phyloP scores from a whole-genome alignment of 2,797 vertebrate genomes.

The Parotocinclus haroldoi region DNA sequence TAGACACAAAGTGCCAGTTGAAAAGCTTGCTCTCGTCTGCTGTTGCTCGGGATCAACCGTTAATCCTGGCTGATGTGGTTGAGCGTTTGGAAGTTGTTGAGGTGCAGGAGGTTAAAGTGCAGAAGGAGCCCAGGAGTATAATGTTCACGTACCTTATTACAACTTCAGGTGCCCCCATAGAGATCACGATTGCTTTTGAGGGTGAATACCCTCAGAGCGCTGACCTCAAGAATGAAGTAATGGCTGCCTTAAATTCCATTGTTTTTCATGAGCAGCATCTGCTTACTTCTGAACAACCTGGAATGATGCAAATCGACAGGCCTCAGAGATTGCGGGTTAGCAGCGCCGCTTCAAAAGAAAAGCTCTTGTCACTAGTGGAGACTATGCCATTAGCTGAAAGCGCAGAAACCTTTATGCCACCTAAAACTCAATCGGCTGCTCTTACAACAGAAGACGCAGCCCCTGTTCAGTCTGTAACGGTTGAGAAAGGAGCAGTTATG shows the following conservation, averaged over 20 bases:
- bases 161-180: constrained; percentile 68
- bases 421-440: constrained; percentile 62
- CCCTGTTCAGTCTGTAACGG: constrained; percentile 48
- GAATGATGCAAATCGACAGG: constrained; percentile 63
- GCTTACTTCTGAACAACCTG: constrained; percentile 74
- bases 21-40: constrained; percentile 77
- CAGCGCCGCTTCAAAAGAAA: constrained; percentile 59
- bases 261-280: constrained; percentile 77
- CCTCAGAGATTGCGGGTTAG: constrained; percentile 65
- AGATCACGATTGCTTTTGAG: constrained; percentile 79
- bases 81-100: constrained; percentile 70
- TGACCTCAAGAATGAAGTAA: constrained; percentile 78
- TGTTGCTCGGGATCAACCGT: constrained; percentile 73
- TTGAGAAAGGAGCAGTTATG: constrained; percentile 55
- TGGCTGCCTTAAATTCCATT: constrained; percentile 80
- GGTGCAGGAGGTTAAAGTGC: constrained; percentile 75
- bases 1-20: constrained; percentile 76
- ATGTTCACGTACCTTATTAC: constrained; percentile 83
- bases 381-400: constrained; percentile 64
- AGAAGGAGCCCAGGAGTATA: constrained; percentile 70
- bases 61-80: constrained; percentile 80
- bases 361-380: constrained; percentile 65
- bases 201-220: constrained; percentile 77
- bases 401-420: constrained; percentile 50
- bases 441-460: constrained; percentile 62